Evolutionary conservation across 2,113 vertebrate species (phyloP), one percentile per base, ranked within the genome.

Genomic region (Salvator merianae): DNA sequence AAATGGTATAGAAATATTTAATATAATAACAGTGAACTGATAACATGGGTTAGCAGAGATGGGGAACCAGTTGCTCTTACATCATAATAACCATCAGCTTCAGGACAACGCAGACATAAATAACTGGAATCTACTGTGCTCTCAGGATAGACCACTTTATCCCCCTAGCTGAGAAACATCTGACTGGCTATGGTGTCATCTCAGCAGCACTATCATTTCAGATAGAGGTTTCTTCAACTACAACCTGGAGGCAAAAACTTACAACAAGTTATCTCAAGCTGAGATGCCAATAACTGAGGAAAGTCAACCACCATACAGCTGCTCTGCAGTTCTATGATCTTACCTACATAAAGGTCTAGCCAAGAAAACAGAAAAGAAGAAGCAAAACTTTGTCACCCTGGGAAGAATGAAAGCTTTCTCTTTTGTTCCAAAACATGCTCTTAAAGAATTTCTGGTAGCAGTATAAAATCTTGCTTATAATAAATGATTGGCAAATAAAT

Each of bases 191-290:
- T 59, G 55, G 16, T 20, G 18, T 20, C 4, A 59, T 59, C 20
- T 59, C 55, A 20, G 14, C 18, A 16, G 18, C 55, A 59, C 4
- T 18, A 59, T 20, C 55, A 59, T 59, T 59, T 59, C 55, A 59
- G 55, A 59, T 59, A 59, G 16, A 4, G 20, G 20, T 53, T 53
- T 53, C 50, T 53, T 53, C 50, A 53, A 5, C 16, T 53, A 53
- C 10, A 53, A 53, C 50, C 50, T 53, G 8, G 16, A 53, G 16
- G 2, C 16, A 76, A 30, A 34, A 32, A 18, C 5, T 32, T 76
- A 87, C 90, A 82, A 81, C 92, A 92, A 89, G 90, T 89, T 93
- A 85, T 86, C 92, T 88, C 89, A 86, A 40, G 0, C 32, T 16
- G 75, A 77, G 77, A 82, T 77, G 66, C 6, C 63, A 47, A 68